Conservation (phyloP, 2,797 vertebrate species). For the Holocentrus rufus region DNA sequence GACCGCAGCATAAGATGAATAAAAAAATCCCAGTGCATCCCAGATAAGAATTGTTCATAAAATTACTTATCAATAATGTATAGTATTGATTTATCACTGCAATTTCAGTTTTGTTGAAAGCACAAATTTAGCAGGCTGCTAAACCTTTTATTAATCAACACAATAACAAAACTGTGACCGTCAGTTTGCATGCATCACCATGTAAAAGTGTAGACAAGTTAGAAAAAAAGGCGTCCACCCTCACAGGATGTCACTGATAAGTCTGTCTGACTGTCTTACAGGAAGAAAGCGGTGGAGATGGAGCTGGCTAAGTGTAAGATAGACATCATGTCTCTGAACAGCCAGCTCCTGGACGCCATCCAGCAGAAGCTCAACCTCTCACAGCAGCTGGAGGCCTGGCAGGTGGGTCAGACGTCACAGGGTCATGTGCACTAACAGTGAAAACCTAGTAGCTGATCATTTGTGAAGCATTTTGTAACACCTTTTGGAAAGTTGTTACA, state of each 20-base stretch:
- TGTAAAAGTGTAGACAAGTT: not conserved
- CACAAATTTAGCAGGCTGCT: not conserved
- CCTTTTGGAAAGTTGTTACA: not conserved
- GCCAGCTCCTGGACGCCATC: slow-evolving; percentile 96
- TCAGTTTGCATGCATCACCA: not conserved
- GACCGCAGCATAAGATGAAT: slow-evolving; percentile 10
- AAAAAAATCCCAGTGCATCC: too few species aligned
- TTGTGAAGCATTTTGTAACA: not conserved
- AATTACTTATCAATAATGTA: not conserved
- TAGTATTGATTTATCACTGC: too few species aligned
- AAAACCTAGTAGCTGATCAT: not conserved
- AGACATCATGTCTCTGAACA: slow-evolving; percentile 98
- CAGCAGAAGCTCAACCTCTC: slow-evolving; percentile 99
- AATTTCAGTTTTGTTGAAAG: not conserved
- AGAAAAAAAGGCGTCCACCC: too few species aligned
- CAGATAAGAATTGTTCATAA: not conserved
- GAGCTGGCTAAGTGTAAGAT: slow-evolving; percentile 96
- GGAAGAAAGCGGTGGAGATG: slow-evolving; percentile 96
- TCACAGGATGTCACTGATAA: not conserved
- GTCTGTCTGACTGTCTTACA: slow-evolving; percentile 64
- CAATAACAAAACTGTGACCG: not conserved
- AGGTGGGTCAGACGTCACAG: slow-evolving; percentile 82
- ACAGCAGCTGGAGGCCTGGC: slow-evolving; percentile 99
- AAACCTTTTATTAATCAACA: not conserved
- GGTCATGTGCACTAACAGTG: not conserved